Base-by-base conservation (phyloP, 2,888 invertebrate species). In the Lissonota sp. region DNA sequence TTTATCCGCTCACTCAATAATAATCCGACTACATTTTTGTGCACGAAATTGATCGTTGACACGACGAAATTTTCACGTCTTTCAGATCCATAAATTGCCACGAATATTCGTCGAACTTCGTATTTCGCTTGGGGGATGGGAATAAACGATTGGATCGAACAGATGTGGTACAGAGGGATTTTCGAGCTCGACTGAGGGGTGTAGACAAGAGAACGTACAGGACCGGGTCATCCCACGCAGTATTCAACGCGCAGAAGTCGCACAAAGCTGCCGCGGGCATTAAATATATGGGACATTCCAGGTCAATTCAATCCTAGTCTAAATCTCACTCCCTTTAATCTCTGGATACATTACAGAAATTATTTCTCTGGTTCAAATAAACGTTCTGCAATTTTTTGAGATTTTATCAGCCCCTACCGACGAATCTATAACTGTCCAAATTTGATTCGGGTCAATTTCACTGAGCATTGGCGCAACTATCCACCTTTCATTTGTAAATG, bases 161-260 rank as follows among this genome's bases (percentile, higher is more conserved):
- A 63, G 75, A 69, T 84, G 77, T 67, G 74, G 40, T 37, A 71
- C 71, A 55, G 71, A 66, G 72, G 82, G 58, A 77, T 72, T 77
- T 80, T 77, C 75, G 79, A 66, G 77, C 72, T 72, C 63, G 74
- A 85, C 85, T 85, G 85, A 82, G 73, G 84, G 82, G 83, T 85
- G 79, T 83, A 82, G 80, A 71, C 83, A 79, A 79, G 69, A 60
- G 14, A 60, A 16, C 75, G 58, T 82, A 82, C 39, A 70, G 63
- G 69, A 63, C 81, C 74, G 73, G 79, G 70, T 55, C 26, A 49
- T 62, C 70, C 62, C 71, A 82, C 81, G 79, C 82, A 72, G 69
- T 42, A 62, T 14, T 62, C 60, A 55, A 73, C 12, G 75, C 84
- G 81, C 84, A 85, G 74, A 80, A 81, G 53, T 71, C 69, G 49